Percentiles rank a stretch among this genome's conserved stretches.
Evolutionary conservation across 2,888 invertebrate species (phyloP).

Genomic region (Geophilus truncorum): DNA sequence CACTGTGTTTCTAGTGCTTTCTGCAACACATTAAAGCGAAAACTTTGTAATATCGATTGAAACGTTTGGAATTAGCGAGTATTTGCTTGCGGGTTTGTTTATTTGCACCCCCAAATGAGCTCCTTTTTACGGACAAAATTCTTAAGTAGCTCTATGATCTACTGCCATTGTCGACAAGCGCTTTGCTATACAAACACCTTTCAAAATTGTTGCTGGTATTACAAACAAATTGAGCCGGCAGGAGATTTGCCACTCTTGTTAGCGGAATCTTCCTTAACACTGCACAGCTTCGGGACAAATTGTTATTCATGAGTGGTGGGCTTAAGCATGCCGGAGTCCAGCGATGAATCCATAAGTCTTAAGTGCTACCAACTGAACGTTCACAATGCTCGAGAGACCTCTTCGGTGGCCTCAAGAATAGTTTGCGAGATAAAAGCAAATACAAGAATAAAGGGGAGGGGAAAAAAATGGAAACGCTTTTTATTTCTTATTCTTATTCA

Average conservation of each 20-base stretch:
- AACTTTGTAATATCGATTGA: too few species aligned
- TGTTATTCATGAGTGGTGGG: conserved; percentile 28
- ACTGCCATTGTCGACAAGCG: neutral
- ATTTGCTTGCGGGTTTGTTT: too few species aligned
- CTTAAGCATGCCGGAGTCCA: conserved; percentile 27
- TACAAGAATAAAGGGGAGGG: neutral
- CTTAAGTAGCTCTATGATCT: neutral
- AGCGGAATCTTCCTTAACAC: conserved; percentile 24
- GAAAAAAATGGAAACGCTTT: neutral
- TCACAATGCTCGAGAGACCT: neutral
- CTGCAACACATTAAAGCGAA: too few species aligned
- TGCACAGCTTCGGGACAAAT: conserved; percentile 30
- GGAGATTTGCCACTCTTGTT: conserved; percentile 19
- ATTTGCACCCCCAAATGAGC: neutral
- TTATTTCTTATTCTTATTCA: neutral
- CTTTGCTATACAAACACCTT: neutral
- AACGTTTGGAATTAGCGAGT: too few species aligned
- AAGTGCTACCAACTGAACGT: conserved; percentile 21
- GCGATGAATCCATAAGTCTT: conserved; percentile 27
- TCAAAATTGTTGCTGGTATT: neutral
- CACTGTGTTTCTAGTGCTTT: too few species aligned
- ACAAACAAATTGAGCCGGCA: conserved; percentile 21
- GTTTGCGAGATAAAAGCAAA: conserved; percentile 3
- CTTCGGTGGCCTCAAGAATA: neutral
- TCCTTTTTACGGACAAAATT: neutral